Base-by-base conservation (phyloP, 2,888 invertebrate genomes). In the Lasioglossum morio region DNA sequence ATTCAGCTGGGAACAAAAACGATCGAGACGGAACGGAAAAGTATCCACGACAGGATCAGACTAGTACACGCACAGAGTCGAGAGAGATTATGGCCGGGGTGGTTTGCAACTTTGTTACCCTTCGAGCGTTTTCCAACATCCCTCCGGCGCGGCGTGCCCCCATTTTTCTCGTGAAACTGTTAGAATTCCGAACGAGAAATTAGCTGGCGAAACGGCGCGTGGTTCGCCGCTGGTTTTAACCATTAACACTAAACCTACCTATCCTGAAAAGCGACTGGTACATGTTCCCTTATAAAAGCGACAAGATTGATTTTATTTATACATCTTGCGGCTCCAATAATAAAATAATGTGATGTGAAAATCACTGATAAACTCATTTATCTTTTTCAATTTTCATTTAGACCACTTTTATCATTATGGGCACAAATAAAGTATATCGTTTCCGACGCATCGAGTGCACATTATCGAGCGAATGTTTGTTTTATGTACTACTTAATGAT, bases 41-140 rank as follows among this genome's bases (percentile, higher is more conserved):
- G 63, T 63, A 30, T 30, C 16, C 30, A 0, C 27, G 12, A 27
- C 60, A 27, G 27, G 27, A 63, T 63, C 63, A 3, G 63, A 63
- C 30, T 30, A 7, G 27, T 14, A 60, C 60, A 60, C 60, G 27
- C 27, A 27, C 60, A 53, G 53, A 53, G 53, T 53, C 10, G 53
- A 53, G 53, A 60, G 60, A 60, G 60, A 60, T 27, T 60, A 60
- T 27, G 60, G 27, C 27, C 60, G 60, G 60, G 60, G 14, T 60
- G 60, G 16, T 63, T 63, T 2, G 30, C 30, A 63, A 63, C 63
- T 63, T 63, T 63, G 63, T 63, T 63, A 63, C 63, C 63, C 63
- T 30, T 63, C n/a, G 53, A 53, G 53, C 63, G 16, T 63, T 63
- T 63, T 63, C 63, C 63, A 63, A 27, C 63, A 30, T 63, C 63